These are phyloP conservation scores for Pungitius pungitius DNA, from an alignment of 2,113 vertebrate genomes.

Conservation along the genomic window DNA sequence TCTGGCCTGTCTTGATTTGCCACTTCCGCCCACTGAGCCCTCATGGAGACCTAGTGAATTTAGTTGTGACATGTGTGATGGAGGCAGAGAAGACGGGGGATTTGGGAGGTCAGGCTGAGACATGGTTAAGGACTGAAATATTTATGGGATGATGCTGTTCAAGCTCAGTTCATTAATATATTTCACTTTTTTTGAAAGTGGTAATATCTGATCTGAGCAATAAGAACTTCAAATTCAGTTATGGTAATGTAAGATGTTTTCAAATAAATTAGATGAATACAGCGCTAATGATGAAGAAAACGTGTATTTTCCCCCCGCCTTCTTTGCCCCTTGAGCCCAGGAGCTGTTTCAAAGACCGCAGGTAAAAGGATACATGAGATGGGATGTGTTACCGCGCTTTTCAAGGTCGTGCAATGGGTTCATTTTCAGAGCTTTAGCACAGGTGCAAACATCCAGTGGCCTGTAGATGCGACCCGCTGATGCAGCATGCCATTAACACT, in stretches of 20 bases:
- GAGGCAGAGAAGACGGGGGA: slow-evolving; percentile 25
- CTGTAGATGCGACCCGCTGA: slow-evolving; percentile 42
- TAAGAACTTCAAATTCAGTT: neutral
- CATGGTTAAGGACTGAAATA: slow-evolving; percentile 27
- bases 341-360: neutral
- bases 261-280: neutral
- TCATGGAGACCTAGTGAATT: slow-evolving; percentile 46
- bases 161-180: slow-evolving; percentile 12
- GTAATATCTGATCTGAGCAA: slow-evolving; percentile 19
- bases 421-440: slow-evolving; percentile 18
- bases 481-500: slow-evolving; percentile 43
- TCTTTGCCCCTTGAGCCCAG: neutral
- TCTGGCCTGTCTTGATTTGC: slow-evolving; percentile 18
- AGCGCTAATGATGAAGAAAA: neutral
- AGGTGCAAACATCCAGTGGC: slow-evolving; percentile 14
- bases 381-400: slow-evolving; percentile 13
- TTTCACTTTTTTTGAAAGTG: neutral
- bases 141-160: slow-evolving; percentile 24
- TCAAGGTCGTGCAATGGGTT: slow-evolving; percentile 13
- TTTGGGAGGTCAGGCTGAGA: slow-evolving; percentile 41
- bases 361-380: neutral
- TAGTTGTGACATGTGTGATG: slow-evolving; percentile 49
- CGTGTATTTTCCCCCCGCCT: neutral
- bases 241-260: neutral
- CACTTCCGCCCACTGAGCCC: slow-evolving; percentile 43